Conservation (phyloP, 2,888 invertebrate genomes). For the Chrysolina oricalcia region DNA sequence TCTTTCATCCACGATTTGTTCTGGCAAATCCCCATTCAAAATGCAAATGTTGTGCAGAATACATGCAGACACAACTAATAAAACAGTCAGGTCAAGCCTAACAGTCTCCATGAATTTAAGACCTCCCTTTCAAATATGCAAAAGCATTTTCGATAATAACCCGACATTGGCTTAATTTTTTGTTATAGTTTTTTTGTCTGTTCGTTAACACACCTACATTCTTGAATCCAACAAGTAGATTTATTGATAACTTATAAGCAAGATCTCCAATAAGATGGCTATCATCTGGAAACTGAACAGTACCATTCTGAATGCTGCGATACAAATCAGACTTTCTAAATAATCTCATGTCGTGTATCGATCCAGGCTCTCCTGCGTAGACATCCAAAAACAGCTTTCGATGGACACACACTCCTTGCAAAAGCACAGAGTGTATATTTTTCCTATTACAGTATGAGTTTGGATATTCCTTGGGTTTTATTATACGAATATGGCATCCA, state of each 20-base stretch:
- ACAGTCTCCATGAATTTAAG: no score
- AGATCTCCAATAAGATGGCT: slow-evolving; percentile 31
- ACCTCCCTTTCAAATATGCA: no score
- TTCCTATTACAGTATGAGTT: slow-evolving; percentile 54
- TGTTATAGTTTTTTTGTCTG: slow-evolving; percentile 29
- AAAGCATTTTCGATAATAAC: slow-evolving; percentile 32
- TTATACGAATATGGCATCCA: slow-evolving; percentile 52
- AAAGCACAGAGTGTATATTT: slow-evolving; percentile 47
- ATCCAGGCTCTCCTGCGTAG: slow-evolving; percentile 53
- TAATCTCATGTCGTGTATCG: slow-evolving; percentile 34
- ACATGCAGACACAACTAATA: no score
- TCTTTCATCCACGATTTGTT: not conserved
- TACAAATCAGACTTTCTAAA: slow-evolving; percentile 29
- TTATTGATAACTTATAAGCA: slow-evolving; percentile 23
- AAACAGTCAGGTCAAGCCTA: no score
- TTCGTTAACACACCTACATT: slow-evolving; percentile 18
- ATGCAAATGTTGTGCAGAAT: slow-evolving; percentile 30
- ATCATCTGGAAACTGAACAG: slow-evolving; percentile 9
- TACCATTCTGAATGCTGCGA: not conserved
- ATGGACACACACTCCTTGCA: slow-evolving; percentile 52
- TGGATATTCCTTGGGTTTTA: slow-evolving; percentile 41
- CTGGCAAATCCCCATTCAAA: slow-evolving; percentile 8
- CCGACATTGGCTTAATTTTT: slow-evolving; percentile 5
- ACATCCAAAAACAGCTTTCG: slow-evolving; percentile 41
- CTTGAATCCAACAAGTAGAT: slow-evolving; percentile 22